Evolutionary conservation across 2,113 vertebrate species (phyloP), one percentile per base, ranked within the genome.

Genomic region (Todiramphus chloris): DNA sequence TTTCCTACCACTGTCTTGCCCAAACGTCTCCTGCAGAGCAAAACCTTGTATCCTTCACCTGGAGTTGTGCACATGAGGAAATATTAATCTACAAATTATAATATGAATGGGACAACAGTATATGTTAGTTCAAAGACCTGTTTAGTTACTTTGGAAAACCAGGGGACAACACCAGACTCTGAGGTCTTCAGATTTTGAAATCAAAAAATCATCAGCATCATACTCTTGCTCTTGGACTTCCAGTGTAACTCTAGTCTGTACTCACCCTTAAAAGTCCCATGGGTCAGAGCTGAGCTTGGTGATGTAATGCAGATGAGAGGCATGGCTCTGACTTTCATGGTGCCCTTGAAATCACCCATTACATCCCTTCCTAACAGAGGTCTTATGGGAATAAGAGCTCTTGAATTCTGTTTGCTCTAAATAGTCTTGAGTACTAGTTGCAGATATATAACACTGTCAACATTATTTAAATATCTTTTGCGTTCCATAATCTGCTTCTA

Each of bases 301-400:
- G 3, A 69, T 6, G 11, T 43, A 60, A 63, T 0, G 0, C 3
- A 28, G 37, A 11, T 2, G 1, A 62, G 25, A 2, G 8, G 3
- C 6, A 2, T 12, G 19, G n/a, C 39, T 60, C 30, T 39, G 6
- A 31, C 18, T 43, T 55, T 10, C 2, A 1, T 5, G 11, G 14
- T 60, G 13, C 7, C 9, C 13, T 20, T 78, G 19, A 78, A 55
- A 35, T 20, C 43, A 64, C 2, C 4, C 6, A 68, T 16, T 12
- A 15, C 7, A 48, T 5, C 4, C 8, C 16, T 10, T 87, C 18
- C 33, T 30, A 15, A 44, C 0, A 2, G 8, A 75, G 5, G 27
- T 3, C 10, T 13, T 4, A 0, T 16, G n/a, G 17, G 10, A 43
- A 80, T 10, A 83, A 17, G 69, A 90, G 70, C 9, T 33, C 20